phyloP scores from a whole-genome alignment of 1,140 invertebrate species.

The Diploscapter pachys region DNA sequence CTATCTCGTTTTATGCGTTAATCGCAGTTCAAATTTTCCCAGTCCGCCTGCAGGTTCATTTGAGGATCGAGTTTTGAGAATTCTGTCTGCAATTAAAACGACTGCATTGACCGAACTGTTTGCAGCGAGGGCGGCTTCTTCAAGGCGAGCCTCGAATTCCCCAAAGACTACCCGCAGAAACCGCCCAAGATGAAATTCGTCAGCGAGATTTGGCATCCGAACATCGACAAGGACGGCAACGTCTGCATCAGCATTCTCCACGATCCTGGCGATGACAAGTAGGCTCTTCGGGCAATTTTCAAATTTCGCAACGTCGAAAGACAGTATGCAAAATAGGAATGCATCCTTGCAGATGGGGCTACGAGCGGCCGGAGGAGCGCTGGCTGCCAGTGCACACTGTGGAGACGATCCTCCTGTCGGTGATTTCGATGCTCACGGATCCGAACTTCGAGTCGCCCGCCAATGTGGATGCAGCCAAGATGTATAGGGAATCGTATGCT shows the following conservation, averaged over 20 bases:
- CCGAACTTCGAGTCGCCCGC: slow-evolving; percentile 99
- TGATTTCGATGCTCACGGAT: slow-evolving; percentile 99
- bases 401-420: slow-evolving; percentile 96
- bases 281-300: slow-evolving; percentile 49
- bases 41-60: too few species aligned
- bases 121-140: slow-evolving; percentile 88
- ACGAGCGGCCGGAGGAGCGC: slow-evolving; percentile 95
- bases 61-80: too few species aligned
- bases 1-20: too few species aligned
- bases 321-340: slow-evolving; percentile 43
- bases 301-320: too few species aligned
- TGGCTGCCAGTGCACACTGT: slow-evolving; percentile 99
- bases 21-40: too few species aligned
- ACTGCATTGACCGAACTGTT: neutral
- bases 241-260: slow-evolving; percentile 99
- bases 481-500: slow-evolving; percentile 91
- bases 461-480: slow-evolving; percentile 99
- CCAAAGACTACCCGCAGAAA: slow-evolving; percentile 94
- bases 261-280: slow-evolving; percentile 98
- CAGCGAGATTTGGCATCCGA: slow-evolving; percentile 99
- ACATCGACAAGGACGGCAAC: slow-evolving; percentile 97
- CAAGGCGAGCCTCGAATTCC: slow-evolving; percentile 90
- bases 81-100: too few species aligned
- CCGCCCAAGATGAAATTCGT: slow-evolving; percentile 99
- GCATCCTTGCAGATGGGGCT: slow-evolving; percentile 66